Conservation (phyloP, 2,888 invertebrate species). For the Cerastoderma edule region DNA sequence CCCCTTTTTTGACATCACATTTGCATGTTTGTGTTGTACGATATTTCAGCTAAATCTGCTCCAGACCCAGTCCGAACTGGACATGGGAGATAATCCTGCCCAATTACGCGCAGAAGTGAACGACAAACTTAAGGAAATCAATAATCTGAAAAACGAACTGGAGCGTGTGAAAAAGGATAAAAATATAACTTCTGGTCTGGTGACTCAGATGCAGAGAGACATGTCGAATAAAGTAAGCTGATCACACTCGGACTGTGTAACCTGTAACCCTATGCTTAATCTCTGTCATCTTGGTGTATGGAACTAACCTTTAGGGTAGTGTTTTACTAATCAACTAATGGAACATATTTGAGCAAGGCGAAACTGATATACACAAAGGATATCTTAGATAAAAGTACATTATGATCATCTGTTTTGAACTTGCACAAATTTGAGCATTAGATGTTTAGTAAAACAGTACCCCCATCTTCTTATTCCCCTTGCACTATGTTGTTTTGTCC, state of each 20-base stretch:
- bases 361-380: too few relatives aligned
- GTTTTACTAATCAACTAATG: too few relatives aligned
- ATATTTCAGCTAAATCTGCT: conserved; percentile 53
- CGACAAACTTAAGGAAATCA: conserved; percentile 77
- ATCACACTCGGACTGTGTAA: conserved; percentile 3
- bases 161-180: conserved; percentile 82
- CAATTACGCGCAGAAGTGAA: conserved; percentile 68
- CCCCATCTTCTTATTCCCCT: too few relatives aligned
- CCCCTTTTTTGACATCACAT: conserved; percentile 17
- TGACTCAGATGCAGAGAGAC: conserved; percentile 83
- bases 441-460: too few relatives aligned
- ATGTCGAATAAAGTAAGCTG: conserved; percentile 81
- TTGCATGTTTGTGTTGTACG: conserved; percentile 3
- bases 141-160: conserved; percentile 77
- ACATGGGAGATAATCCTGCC: conserved; percentile 48
- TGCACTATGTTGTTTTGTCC: too few relatives aligned
- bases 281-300: conserved; percentile 17
- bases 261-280: neutral
- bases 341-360: too few relatives aligned
- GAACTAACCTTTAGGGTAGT: neutral
- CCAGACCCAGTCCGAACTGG: conserved; percentile 49
- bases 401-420: too few relatives aligned
- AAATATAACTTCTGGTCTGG: conserved; percentile 81
- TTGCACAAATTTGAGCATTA: too few relatives aligned
- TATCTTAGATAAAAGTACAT: too few relatives aligned